Base-by-base conservation (phyloP, 2,113 vertebrate genomes). In the Nerophis ophidion region DNA sequence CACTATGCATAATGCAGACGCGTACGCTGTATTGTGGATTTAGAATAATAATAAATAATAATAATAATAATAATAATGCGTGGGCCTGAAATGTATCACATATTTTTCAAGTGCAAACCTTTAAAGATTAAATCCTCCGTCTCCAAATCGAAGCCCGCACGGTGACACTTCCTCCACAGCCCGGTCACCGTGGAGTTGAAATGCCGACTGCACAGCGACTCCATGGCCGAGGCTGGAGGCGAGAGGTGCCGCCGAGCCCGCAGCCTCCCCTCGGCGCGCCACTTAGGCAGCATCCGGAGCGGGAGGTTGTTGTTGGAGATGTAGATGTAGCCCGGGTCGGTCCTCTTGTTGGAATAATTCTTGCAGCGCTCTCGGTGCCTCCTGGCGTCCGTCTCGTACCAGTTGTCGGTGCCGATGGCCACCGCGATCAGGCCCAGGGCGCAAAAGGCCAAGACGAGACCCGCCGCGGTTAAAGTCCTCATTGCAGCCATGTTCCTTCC, bases 371-470 rank as follows among this genome's bases (percentile, higher is more conserved):
- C 91, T 55, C 92, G 91, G 88, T 95, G 92, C 68, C 92, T 88
- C 79, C 93, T 87, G 14, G 93, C 93, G 72, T 95, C 93, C 5
- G 93, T 94, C 88, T 95, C 92, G 76, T 95, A 95, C 93, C 93
- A 95, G 75, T 92, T 90, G 83, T 93, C 92, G n/a, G 93, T 95
- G 81, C 93, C 89, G 73, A 95, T 93, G 55, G 93, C 93, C 49
- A 93, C 84, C 10, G 91, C 87, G 55, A 94, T 88, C 58, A 94
- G 87, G 36, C 91, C 92, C 68, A 94, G 79, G 15, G 93, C 92
- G 68, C 91, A 92, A 70, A 93, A 90, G n/a, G 93, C 91, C 88
- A 95, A 80, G 68, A 91, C 89, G 70, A 95, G 89, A 59, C 93
- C 93, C 1, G 91, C 88, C 76, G 87, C 91, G 74, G 92, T 93